Conservation (phyloP, 1,140 invertebrate genomes). For the Scaptomyza hsui region DNA sequence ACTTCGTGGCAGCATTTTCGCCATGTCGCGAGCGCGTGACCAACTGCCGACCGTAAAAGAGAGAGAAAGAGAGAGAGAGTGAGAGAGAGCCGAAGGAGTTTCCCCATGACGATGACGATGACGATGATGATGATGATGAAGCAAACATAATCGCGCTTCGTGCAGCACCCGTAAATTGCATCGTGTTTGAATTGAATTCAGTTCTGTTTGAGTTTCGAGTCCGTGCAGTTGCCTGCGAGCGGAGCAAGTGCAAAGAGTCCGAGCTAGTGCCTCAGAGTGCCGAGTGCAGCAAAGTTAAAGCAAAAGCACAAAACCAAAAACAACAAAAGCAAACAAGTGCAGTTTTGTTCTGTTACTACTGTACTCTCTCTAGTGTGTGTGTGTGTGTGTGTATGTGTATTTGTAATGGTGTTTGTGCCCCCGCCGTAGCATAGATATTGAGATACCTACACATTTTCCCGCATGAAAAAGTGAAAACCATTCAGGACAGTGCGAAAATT, state of each 20-base stretch:
- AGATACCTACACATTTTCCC: slow-evolving; percentile 49
- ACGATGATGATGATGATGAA: slow-evolving; percentile 37
- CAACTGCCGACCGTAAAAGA: slow-evolving; percentile 29
- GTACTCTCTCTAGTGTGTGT: slow-evolving; percentile 6
- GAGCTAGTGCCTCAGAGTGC: slow-evolving; percentile 23
- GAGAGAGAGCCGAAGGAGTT: slow-evolving; percentile 67
- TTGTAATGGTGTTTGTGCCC: slow-evolving; percentile 18
- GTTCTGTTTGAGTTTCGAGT: slow-evolving; percentile 76
- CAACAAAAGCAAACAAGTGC: slow-evolving; percentile 46
- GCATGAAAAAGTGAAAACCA: slow-evolving; percentile 57
- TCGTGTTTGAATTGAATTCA: slow-evolving; percentile 56
- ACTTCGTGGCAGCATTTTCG: slow-evolving; percentile 46
- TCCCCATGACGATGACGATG: slow-evolving; percentile 40
- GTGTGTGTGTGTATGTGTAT: slow-evolving; percentile 16
- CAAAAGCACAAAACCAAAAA: slow-evolving; percentile 19
- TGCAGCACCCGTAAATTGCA: slow-evolving; percentile 63
- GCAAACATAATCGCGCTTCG: slow-evolving; percentile 63
- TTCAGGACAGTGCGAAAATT: slow-evolving; percentile 21
- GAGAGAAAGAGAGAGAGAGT: slow-evolving; percentile 2
- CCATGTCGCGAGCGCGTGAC: slow-evolving; percentile 62
- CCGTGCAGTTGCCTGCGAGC: slow-evolving; percentile 66
- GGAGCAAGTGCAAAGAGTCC: slow-evolving; percentile 39
- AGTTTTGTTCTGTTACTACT: slow-evolving; percentile 3
- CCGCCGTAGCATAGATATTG: slow-evolving; percentile 62
- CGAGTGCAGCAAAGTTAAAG: slow-evolving; percentile 30